These are phyloP conservation scores for Oxyura jamaicensis DNA, from an alignment of 2,113 vertebrate species.

Conservation along the genomic window DNA sequence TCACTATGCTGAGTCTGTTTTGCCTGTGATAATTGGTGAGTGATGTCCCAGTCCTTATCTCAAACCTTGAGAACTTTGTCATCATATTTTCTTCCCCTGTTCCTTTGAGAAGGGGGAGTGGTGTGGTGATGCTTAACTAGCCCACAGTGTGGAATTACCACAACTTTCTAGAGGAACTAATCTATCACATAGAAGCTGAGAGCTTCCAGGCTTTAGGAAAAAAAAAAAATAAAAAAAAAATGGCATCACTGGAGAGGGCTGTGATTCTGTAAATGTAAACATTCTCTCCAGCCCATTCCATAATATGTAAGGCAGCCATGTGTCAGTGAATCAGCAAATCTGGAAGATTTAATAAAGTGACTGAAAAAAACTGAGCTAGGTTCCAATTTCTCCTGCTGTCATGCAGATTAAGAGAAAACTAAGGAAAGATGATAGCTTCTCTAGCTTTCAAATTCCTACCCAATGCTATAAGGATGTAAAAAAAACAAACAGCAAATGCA, in stretches of 20 bases:
- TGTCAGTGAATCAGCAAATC: not conserved
- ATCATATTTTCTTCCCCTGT: not conserved
- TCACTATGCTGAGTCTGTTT: too few species aligned
- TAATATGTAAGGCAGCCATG: not conserved
- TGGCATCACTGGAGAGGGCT: not conserved
- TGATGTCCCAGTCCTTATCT: too few species aligned
- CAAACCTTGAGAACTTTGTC: too few species aligned
- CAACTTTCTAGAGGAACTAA: not conserved
- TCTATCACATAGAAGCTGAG: not conserved
- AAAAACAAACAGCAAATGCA: not conserved
- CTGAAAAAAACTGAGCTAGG: not conserved
- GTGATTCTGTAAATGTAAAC: not conserved
- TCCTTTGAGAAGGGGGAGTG: not conserved
- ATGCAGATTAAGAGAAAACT: not conserved
- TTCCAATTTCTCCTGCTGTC: not conserved
- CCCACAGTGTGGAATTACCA: not conserved
- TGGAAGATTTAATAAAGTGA: not conserved
- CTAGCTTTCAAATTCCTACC: not conserved
- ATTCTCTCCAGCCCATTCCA: not conserved
- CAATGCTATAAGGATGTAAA: not conserved
- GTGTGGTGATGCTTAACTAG: not conserved
- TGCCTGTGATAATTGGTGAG: too few species aligned
- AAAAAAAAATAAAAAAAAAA: too few species aligned
- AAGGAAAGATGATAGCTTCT: not conserved
- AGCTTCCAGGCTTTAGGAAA: not conserved